These are phyloP conservation scores for Tamias sibiricus DNA, from an alignment of 2,113 vertebrate species.

Conservation along the genomic window DNA sequence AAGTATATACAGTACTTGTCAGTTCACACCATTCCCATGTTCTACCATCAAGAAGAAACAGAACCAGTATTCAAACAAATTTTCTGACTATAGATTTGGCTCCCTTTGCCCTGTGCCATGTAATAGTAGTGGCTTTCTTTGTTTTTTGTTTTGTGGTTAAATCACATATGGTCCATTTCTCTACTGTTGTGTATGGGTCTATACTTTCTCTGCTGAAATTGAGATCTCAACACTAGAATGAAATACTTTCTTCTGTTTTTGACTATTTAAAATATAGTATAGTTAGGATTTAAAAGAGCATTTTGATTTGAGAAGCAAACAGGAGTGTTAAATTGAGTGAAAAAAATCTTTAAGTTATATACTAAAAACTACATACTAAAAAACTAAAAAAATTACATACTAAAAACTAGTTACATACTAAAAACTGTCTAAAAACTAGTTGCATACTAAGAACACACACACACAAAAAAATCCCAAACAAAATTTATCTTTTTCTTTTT, in stretches of 20 bases:
- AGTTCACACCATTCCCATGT: background rate
- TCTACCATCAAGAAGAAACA: background rate
- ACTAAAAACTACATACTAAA: too few relatives aligned
- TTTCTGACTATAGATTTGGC: background rate
- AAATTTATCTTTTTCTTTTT: background rate
- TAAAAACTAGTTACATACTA: too few relatives aligned
- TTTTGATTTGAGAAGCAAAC: slow-evolving; percentile 10
- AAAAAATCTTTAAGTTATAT: too few relatives aligned
- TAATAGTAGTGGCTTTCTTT: background rate
- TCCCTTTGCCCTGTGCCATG: background rate
- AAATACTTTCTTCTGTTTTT: background rate
- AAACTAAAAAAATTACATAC: too few relatives aligned
- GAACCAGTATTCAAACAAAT: background rate
- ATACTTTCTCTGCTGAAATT: background rate
- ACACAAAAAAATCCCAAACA: slow-evolving; percentile 16
- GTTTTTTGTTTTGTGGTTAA: background rate
- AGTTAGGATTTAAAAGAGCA: slow-evolving; percentile 39
- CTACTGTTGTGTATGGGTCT: background rate
- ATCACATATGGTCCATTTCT: too few relatives aligned
- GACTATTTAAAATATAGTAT: background rate
- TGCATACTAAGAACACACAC: slow-evolving; percentile 1
- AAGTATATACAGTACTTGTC: background rate
- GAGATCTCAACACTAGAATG: background rate
- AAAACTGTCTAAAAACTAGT: too few relatives aligned
- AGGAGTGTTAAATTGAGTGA: background rate